Base-by-base conservation (phyloP, 2,888 invertebrate species). In the Eumerus sabulonum region DNA sequence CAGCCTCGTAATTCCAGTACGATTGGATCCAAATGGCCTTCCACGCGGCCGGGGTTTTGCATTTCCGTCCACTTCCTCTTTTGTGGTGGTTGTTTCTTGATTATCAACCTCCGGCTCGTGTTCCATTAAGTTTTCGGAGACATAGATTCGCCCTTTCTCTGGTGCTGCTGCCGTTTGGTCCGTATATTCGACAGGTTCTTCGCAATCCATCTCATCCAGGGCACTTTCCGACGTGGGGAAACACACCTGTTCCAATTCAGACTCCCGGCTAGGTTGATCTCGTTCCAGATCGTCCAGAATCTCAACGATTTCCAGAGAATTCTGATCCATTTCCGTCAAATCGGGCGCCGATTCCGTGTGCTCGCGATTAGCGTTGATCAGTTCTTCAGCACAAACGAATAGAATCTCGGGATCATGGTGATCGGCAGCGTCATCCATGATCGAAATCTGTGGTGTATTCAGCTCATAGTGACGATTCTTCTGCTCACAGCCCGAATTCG, bases 121-220 rank as follows among this genome's bases (percentile, higher is more conserved):
- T 63, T 85, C 82, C 84, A 88, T 84, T 59, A 89, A 77, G 82
- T 88, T 88, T 68, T 86, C 86, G n/a, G 88, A 86, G 27, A 88
- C 88, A 82, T 88, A 88, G 47, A 88, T 88, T 36, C 87, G 84
- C 0, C 85, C 88, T n/a, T 86, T 85, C 77, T 87, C 87, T 0
- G 85, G 85, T 5, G 66, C 57, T 1, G 48, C 14, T n/a, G 35
- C 48, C 35, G 54, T 16, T 11, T 27, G 57, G 11, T 74, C 54
- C 2, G 18, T 11, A 3, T 64, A 45, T 16, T 67, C 40, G 1
- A 35, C 2, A 3, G 19, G 17, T 0, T 17, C 12, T 36, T 56
- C 63, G 1, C 4, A 27, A n/a, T 16, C 48, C 3, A 64, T 13
- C 1, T 79, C 79, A 50, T 45, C 63, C 12, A n/a, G 1, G 13